Evolutionary conservation across 2,888 invertebrate species (phyloP).

Genomic region (Nysson spinosus): DNA sequence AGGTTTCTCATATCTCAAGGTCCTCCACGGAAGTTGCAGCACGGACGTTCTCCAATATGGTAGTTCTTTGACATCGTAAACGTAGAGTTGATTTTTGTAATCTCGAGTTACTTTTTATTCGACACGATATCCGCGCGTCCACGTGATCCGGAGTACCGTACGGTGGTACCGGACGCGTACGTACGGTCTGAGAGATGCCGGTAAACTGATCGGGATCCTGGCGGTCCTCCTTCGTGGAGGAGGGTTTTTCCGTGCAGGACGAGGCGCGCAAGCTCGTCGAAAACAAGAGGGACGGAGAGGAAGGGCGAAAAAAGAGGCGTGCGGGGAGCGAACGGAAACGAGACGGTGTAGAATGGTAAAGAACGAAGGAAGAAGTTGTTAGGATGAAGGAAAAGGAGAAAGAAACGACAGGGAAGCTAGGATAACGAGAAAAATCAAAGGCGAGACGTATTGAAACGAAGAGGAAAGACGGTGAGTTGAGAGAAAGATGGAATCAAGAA

Average conservation of each 20-base stretch:
- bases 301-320: too few relatives aligned
- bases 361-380: too few relatives aligned
- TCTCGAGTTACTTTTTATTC: neutral
- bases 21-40: neutral
- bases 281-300: slow-evolving; percentile 39
- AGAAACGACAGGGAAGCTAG: too few relatives aligned
- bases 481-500: neutral
- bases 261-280: slow-evolving; percentile 65
- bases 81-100: neutral
- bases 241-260: slow-evolving; percentile 55
- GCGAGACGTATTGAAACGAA: too few relatives aligned
- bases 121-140: slow-evolving; percentile 30
- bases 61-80: slow-evolving; percentile 10
- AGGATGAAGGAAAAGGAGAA: too few relatives aligned
- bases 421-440: neutral
- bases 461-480: neutral
- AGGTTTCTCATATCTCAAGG: slow-evolving; percentile 47
- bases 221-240: slow-evolving; percentile 62
- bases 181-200: slow-evolving; percentile 69
- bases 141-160: slow-evolving; percentile 60
- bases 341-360: too few relatives aligned
- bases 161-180: slow-evolving; percentile 58
- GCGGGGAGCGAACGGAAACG: too few relatives aligned
- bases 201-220: slow-evolving; percentile 74
- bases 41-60: neutral